Conservation (phyloP, 2,888 invertebrate species). For the Cantharis nigra region DNA sequence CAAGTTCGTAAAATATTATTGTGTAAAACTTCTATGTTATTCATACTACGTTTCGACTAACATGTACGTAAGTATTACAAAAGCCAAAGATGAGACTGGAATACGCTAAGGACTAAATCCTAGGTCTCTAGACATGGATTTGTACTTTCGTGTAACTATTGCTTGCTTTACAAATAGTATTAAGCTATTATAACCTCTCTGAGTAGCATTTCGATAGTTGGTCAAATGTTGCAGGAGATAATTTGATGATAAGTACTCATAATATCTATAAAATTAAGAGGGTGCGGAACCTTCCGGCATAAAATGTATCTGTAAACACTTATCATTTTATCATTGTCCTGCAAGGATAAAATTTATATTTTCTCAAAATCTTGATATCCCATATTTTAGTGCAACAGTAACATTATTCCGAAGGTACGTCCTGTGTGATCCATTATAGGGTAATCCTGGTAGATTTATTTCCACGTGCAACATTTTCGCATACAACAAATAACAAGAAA, state of each 20-base stretch:
- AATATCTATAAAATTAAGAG: neutral
- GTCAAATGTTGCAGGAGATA: neutral
- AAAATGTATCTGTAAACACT: no score
- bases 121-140: conserved; percentile 2
- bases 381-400: neutral
- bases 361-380: no score
- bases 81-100: conserved; percentile 10
- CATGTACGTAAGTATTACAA: conserved; percentile 12
- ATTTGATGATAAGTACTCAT: neutral
- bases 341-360: no score
- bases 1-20: neutral
- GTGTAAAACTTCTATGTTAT: neutral
- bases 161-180: neutral
- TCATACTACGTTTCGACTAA: conserved; percentile 6
- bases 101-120: conserved; percentile 8
- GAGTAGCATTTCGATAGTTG: neutral
- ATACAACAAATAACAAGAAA: neutral
- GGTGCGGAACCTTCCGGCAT: neutral
- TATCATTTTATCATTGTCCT: no score
- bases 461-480: neutral
- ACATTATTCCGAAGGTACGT: neutral
- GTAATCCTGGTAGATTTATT: neutral
- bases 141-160: neutral
- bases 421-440: neutral
- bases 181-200: neutral